phyloP scores from a whole-genome alignment of 2,113 vertebrate genomes.

The Perca flavescens region DNA sequence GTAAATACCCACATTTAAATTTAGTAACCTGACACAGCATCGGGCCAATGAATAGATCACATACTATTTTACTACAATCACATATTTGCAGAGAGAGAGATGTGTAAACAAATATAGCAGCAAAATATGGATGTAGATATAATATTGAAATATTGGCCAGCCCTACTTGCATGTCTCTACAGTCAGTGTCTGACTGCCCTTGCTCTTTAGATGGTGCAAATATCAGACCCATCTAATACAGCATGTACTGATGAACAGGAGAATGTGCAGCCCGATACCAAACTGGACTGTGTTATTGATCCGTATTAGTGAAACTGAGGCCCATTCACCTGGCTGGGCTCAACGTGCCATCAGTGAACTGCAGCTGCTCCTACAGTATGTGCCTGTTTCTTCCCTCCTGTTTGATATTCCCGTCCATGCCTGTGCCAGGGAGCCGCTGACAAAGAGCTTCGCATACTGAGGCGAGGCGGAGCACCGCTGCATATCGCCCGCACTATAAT shows the following conservation, averaged over 20 bases:
- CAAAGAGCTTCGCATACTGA: constrained; percentile 47
- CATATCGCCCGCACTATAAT: constrained; percentile 51
- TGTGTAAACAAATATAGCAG: too few relatives aligned
- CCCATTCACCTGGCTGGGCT: constrained; percentile 27
- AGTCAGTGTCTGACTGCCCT: constrained; percentile 9
- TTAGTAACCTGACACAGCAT: too few relatives aligned
- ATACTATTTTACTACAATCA: too few relatives aligned
- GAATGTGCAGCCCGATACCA: constrained; percentile 25
- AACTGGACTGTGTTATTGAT: constrained; percentile 40
- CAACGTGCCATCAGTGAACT: constrained; percentile 37
- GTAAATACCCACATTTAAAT: too few relatives aligned
- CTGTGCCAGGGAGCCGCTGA: constrained; percentile 34
- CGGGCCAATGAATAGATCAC: too few relatives aligned
- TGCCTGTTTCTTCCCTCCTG: constrained; percentile 40
- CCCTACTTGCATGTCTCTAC: background rate
- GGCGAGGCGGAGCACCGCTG: constrained; percentile 29
- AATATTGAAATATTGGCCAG: too few relatives aligned
- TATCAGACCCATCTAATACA: constrained; percentile 1
- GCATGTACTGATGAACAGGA: background rate
- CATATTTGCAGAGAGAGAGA: too few relatives aligned
- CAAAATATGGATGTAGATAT: too few relatives aligned
- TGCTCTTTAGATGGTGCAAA: constrained; percentile 10
- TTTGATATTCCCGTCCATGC: constrained; percentile 63
- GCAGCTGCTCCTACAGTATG: constrained; percentile 49
- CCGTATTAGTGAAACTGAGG: constrained; percentile 15